A percentile compares a stretch with the other conserved stretches of the same genome.
These are phyloP conservation scores for Physeter macrocephalus DNA, from an alignment of 2,113 vertebrate genomes.

Conservation along the genomic window DNA sequence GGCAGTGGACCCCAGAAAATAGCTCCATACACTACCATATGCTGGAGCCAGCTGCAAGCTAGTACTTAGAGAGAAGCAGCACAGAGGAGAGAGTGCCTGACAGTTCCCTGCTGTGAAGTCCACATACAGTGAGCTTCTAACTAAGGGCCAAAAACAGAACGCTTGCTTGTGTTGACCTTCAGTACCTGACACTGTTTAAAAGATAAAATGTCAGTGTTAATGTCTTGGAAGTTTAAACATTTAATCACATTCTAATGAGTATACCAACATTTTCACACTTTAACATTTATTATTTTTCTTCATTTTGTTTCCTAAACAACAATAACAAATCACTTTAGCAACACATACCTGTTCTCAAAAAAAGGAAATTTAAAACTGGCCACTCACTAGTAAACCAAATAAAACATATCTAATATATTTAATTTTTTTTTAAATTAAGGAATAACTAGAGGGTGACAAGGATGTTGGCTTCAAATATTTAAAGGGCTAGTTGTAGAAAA, in stretches of 20 bases:
- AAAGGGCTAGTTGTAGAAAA: neutral
- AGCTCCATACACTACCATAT: slow-evolving; percentile 82
- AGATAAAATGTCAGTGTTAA: slow-evolving; percentile 82
- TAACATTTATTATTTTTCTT: neutral
- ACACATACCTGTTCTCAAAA: neutral
- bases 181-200: slow-evolving; percentile 81
- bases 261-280: slow-evolving; percentile 41
- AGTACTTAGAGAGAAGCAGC: slow-evolving; percentile 71
- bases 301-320: neutral
- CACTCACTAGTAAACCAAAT: neutral
- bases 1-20: slow-evolving; percentile 79
- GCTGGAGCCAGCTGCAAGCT: slow-evolving; percentile 83
- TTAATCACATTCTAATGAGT: slow-evolving; percentile 78
- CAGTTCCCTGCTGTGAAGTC: slow-evolving; percentile 79
- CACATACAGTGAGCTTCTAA: slow-evolving; percentile 71
- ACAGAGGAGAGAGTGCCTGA: slow-evolving; percentile 72
- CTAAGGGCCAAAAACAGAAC: slow-evolving; percentile 74
- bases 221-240: slow-evolving; percentile 78
- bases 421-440: neutral
- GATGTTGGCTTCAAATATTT: neutral
- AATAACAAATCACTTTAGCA: neutral
- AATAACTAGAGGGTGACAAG: neutral
- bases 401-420: neutral
- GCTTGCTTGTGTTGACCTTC: slow-evolving; percentile 81
- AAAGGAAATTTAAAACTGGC: neutral